phyloP scores from a whole-genome alignment of 2,888 invertebrate genomes.

The Drosophila prostipennis region DNA sequence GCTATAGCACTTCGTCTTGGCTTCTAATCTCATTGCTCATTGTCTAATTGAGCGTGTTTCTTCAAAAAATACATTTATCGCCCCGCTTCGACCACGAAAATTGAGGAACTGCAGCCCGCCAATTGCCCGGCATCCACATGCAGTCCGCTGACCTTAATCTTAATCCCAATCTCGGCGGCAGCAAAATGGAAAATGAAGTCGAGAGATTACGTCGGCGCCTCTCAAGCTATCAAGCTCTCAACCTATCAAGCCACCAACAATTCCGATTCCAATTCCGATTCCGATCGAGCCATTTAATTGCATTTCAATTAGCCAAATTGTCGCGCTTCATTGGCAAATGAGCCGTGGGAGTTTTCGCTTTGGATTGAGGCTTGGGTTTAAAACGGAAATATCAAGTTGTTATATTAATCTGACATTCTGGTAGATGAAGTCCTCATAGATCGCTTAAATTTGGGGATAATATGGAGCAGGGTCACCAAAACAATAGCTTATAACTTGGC shows the following conservation, averaged over 20 bases:
- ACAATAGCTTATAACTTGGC: not conserved
- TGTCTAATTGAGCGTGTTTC: constrained; percentile 40
- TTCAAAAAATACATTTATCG: constrained; percentile 24
- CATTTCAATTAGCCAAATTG: constrained; percentile 69
- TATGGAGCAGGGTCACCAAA: no score
- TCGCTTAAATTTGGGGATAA: no score
- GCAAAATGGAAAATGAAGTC: constrained; percentile 5
- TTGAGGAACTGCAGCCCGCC: constrained; percentile 64
- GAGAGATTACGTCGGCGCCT: constrained; percentile 3
- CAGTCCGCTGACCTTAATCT: constrained; percentile 34
- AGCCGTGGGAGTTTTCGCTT: constrained; percentile 30
- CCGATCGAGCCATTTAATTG: constrained; percentile 70
- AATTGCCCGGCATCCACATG: constrained; percentile 32
- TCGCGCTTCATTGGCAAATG: constrained; percentile 64
- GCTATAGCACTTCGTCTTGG: constrained; percentile 26
- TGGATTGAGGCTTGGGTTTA: not conserved
- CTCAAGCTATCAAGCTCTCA: constrained; percentile 6
- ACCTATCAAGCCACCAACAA: constrained; percentile 8
- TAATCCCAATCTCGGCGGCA: constrained; percentile 25
- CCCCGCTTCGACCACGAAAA: constrained; percentile 58
- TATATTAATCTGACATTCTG: no score
- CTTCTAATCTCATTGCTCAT: constrained; percentile 25
- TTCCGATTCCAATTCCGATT: constrained; percentile 34
- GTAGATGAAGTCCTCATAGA: not conserved
- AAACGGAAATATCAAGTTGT: no score